phyloP scores from a whole-genome alignment of 1,140 invertebrate species.

The Neuroterus valhalla region DNA sequence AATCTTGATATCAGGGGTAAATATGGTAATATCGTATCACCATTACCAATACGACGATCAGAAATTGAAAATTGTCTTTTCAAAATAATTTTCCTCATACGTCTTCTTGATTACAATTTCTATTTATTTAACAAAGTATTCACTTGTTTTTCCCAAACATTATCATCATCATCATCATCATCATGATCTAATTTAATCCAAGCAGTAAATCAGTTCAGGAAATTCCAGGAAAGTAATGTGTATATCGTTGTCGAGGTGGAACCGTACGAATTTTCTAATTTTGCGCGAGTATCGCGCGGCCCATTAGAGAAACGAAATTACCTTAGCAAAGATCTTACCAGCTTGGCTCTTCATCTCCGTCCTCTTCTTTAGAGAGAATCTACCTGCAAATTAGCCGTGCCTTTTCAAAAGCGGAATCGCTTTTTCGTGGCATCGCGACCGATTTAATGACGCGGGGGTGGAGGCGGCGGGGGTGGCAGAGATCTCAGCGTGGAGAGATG shows the following conservation, averaged over 20 bases:
- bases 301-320: conserved; percentile 31
- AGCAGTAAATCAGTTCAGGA: background rate
- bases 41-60: conserved; percentile 46
- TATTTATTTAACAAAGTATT: background rate
- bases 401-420: conserved; percentile 42
- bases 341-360: conserved; percentile 39
- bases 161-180: background rate
- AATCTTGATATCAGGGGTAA: conserved; percentile 65
- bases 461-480: conserved; percentile 37
- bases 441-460: conserved; percentile 1
- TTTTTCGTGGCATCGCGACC: conserved; percentile 44
- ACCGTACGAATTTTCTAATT: conserved; percentile 21
- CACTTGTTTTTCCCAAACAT: background rate
- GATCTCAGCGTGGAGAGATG: conserved; percentile 58
- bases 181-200: background rate
- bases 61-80: background rate
- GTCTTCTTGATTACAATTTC: background rate
- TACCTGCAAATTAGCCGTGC: conserved; percentile 56
- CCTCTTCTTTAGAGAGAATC: conserved; percentile 41
- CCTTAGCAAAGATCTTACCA: conserved; percentile 33
- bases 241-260: conserved; percentile 26
- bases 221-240: conserved; percentile 7
- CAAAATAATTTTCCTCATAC: conserved; percentile 1
- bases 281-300: conserved; percentile 20
- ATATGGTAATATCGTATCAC: conserved; percentile 58